Evolutionary conservation across 2,797 vertebrate species (phyloP).

Genomic region (Lepus townsendii): DNA sequence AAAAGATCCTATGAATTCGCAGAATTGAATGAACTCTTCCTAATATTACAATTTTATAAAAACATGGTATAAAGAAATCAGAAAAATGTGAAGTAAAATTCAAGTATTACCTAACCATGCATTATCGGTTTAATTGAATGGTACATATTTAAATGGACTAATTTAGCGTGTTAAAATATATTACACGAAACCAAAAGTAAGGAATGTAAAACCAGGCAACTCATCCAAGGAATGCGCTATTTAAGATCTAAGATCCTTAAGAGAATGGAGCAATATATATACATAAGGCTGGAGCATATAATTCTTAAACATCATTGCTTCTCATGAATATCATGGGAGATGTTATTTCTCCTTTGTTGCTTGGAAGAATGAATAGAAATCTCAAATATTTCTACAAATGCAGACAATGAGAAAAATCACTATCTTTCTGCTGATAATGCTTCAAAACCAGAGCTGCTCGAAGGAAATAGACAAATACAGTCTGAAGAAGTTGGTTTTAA

Average conservation of each 20-base stretch:
- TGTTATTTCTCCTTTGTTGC: constrained; percentile 51
- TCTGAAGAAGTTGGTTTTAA: constrained; percentile 59
- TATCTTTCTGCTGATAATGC: neutral
- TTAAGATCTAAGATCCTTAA: constrained; percentile 55
- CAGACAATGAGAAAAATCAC: constrained; percentile 25
- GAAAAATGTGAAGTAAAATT: constrained; percentile 33
- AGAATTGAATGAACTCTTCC: neutral
- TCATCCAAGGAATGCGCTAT: neutral
- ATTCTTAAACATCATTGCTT: constrained; percentile 55
- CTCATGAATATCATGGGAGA: constrained; percentile 9
- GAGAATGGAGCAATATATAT: constrained; percentile 13
- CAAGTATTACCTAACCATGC: neutral
- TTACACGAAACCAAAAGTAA: constrained; percentile 24
- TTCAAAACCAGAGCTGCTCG: neutral
- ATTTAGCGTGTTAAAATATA: constrained; percentile 50
- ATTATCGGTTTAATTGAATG: constrained; percentile 48
- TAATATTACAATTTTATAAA: constrained; percentile 2
- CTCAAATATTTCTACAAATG: constrained; percentile 47
- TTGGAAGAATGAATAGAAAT: constrained; percentile 44
- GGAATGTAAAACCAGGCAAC: constrained; percentile 26
- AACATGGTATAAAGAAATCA: constrained; percentile 14
- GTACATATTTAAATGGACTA: constrained; percentile 27
- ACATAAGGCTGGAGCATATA: constrained; percentile 28
- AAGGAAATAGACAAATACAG: constrained; percentile 34
- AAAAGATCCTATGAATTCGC: no score